Evolutionary conservation across 2,797 vertebrate genomes (phyloP).

Genomic region (Neopelma chrysocephalum): DNA sequence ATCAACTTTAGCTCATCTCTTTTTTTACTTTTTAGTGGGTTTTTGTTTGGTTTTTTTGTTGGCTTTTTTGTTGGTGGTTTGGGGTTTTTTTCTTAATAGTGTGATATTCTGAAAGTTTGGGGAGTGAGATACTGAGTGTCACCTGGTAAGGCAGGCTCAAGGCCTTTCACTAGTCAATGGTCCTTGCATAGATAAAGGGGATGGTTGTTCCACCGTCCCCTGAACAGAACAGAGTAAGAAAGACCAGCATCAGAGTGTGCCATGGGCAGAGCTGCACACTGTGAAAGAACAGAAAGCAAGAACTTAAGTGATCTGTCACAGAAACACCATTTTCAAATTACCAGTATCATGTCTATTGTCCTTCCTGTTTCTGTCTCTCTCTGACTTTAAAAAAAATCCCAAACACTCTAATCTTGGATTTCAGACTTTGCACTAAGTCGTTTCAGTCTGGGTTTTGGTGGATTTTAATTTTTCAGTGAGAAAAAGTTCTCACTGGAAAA

Average conservation of each 20-base stretch:
- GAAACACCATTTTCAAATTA: neutral
- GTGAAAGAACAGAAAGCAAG: neutral
- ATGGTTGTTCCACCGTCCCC: neutral
- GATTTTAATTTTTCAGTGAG: neutral
- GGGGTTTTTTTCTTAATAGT: neutral
- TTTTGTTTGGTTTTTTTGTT: neutral
- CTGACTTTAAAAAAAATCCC: neutral
- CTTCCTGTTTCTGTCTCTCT: neutral
- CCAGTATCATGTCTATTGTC: neutral
- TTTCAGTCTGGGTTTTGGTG: neutral
- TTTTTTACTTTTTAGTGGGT: too few relatives aligned
- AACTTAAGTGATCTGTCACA: neutral
- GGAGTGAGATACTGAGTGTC: neutral
- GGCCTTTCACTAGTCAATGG: neutral
- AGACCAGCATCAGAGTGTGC: too few relatives aligned
- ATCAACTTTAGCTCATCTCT: fast-evolving
- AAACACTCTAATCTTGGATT: neutral
- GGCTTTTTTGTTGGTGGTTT: neutral
- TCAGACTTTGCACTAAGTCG: neutral
- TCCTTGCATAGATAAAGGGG: neutral
- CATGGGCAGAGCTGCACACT: neutral
- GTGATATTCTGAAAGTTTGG: neutral
- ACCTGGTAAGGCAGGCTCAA: neutral
- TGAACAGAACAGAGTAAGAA: neutral
- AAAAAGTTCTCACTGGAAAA: neutral